Evolutionary conservation across 1,140 invertebrate species (phyloP), one percentile per base, ranked within the genome.

Genomic region (Apocrypta bakeri): DNA sequence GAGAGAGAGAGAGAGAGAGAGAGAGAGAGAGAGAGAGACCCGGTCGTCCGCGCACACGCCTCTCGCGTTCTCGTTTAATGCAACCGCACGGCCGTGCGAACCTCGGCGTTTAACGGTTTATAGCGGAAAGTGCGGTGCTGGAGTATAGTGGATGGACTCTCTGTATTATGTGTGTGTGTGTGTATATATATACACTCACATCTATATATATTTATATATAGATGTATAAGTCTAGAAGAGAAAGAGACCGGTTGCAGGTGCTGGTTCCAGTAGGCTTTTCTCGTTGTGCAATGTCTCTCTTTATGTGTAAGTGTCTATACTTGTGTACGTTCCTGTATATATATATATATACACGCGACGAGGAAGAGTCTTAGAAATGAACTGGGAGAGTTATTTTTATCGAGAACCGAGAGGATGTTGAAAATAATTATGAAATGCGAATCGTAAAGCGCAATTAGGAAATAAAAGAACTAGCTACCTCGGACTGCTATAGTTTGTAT

Each of bases 31-130:
- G n/a, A n/a, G n/a, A n/a, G n/a, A n/a, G n/a, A n/a, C n/a, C 42
- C 42, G 42, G 42, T 48, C 42, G n/a, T 63, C 1, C 61, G 61
- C 17, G 61, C 63, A 29, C 14, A 27, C 63, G 63, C 63, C 63
- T 66, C 63, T 33, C 69, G 33, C 33, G 69, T 71, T 71, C 69
- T 71, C 69, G 31, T 71, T 71, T 71, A 37, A 37, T 37, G 69
- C 69, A n/a, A 4, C 25, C 8, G 17, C 29, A n/a, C n/a, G 69
- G 31, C 31, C 69, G 69, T 72, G 78, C 76, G 72, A 83, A 72
- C 61, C 48, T 77, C 61, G 6, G 12, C 69, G 69, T 72, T 31
- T 69, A 72, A 72, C 69, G 37, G 69, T 72, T 56, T 56, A 40
- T 25, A 40, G 11, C n/a, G 69, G 33, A 27, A 71, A 61, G 74